A percentile compares a stretch with the other conserved stretches of the same genome.
Evolutionary conservation across 2,113 vertebrate species (phyloP).

Genomic region (Cranoglanis bouderius): DNA sequence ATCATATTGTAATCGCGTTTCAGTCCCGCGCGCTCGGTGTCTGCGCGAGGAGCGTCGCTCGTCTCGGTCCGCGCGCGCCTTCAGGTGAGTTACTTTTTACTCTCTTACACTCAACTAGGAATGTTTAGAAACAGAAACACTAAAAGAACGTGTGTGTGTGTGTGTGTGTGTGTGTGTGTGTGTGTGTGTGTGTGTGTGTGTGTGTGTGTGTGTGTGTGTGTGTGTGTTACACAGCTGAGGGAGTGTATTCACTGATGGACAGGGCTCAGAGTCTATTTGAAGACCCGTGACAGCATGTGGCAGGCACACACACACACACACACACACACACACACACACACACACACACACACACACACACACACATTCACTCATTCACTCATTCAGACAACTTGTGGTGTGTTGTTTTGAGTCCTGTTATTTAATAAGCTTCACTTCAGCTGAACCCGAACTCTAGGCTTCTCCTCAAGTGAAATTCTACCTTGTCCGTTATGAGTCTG

Average conservation of each 20-base stretch:
- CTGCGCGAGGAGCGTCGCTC: conserved; percentile 77
- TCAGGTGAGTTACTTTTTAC: conserved; percentile 78
- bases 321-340: not conserved
- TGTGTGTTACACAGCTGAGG: not conserved
- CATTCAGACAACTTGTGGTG: not conserved
- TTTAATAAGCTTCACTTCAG: not conserved
- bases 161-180: not conserved
- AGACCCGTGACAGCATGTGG: conserved; percentile 67
- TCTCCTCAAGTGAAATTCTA: conserved; percentile 3
- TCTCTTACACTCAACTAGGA: not conserved
- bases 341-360: conserved; percentile 4
- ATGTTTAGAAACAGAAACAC: not conserved
- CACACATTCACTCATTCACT: not conserved
- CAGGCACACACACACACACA: not conserved
- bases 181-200: not conserved
- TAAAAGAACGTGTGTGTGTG: not conserved
- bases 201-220: not conserved
- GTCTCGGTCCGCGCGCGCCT: conserved; percentile 78
- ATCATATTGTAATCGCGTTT: conserved; percentile 96
- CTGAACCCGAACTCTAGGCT: not conserved
- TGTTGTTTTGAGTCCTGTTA: not conserved
- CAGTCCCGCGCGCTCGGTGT: conserved; percentile 98
- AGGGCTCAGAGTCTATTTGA: conserved; percentile 57
- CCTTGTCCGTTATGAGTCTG: not conserved
- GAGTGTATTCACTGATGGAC: not conserved